These are phyloP conservation scores for Schizopygopsis malacanthus DNA, from an alignment of 2,797 vertebrate species.

Conservation along the genomic window DNA sequence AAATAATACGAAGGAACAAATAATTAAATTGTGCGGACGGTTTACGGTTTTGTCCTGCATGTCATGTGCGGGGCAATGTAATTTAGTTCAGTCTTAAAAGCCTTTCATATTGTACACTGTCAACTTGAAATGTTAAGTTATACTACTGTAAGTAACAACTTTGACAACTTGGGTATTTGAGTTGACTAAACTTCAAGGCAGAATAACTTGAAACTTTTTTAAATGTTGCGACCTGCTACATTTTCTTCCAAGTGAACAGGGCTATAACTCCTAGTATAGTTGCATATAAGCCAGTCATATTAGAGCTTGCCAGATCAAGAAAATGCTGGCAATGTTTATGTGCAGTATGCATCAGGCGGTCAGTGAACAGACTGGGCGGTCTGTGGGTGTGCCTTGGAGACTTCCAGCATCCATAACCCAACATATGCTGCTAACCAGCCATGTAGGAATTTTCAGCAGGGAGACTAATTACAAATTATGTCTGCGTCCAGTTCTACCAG, in stretches of 20 bases:
- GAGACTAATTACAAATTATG: constrained; percentile 18
- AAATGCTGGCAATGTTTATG: neutral
- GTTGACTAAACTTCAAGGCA: neutral
- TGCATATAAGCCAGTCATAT: neutral
- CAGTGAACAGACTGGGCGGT: neutral
- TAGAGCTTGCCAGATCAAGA: neutral
- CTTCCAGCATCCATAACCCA: neutral
- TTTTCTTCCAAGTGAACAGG: neutral
- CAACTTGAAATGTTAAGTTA: neutral
- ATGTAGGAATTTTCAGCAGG: constrained; percentile 23
- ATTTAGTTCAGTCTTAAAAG: neutral
- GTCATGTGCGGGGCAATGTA: neutral
- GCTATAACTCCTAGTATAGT: neutral
- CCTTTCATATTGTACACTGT: neutral
- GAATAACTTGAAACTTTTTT: neutral
- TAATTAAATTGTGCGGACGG: neutral
- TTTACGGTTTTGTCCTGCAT: neutral
- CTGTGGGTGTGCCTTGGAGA: constrained; percentile 14
- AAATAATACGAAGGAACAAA: neutral
- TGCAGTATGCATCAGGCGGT: neutral
- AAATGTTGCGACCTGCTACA: neutral
- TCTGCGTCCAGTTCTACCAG: neutral
- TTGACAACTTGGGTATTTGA: neutral
- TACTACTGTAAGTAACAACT: neutral
- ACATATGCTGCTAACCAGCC: constrained; percentile 22